A percentile compares a stretch with the other conserved stretches of the same genome.
These are phyloP conservation scores for Lasius platythorax DNA, from an alignment of 2,888 invertebrate species.

Conservation along the genomic window DNA sequence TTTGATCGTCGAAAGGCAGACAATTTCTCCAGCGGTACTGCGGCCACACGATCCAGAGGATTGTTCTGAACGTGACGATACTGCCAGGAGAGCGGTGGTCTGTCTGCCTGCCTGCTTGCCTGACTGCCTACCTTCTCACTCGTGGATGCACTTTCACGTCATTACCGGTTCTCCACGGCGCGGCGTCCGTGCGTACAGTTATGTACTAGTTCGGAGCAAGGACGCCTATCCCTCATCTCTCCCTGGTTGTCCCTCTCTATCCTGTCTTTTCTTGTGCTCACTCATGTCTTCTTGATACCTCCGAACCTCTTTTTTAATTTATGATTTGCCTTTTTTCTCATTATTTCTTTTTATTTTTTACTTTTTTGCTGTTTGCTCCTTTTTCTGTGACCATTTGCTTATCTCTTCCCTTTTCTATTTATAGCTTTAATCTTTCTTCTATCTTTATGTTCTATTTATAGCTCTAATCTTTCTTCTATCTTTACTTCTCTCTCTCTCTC, in stretches of 20 bases:
- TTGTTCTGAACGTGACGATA: constrained; percentile 68
- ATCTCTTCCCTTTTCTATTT: not conserved
- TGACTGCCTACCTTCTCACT: constrained; percentile 41
- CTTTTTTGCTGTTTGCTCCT: not conserved
- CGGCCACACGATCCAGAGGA: constrained; percentile 64
- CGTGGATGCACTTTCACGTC: constrained; percentile 83
- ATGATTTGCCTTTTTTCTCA: not conserved
- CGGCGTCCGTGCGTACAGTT: constrained; percentile 47
- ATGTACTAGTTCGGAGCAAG: constrained; percentile 57
- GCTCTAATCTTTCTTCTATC: not conserved
- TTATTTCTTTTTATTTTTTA: not conserved
- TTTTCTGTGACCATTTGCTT: not conserved
- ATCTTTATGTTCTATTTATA: not conserved
- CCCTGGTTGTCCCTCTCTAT: not conserved
- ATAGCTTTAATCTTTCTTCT: not conserved
- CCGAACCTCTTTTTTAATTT: not conserved
- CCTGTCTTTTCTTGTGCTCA: not conserved
- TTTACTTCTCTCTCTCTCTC: not conserved
- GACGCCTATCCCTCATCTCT: constrained; percentile 50
- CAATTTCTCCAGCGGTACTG: constrained; percentile 71
- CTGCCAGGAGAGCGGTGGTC: constrained; percentile 64
- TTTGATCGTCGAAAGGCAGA: constrained; percentile 65
- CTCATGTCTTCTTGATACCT: not conserved
- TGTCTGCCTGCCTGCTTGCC: constrained; percentile 44
- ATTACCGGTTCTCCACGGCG: constrained; percentile 78